Evolutionary conservation across 2,888 invertebrate species (phyloP).

Genomic region (Sphaeridia pumilis): DNA sequence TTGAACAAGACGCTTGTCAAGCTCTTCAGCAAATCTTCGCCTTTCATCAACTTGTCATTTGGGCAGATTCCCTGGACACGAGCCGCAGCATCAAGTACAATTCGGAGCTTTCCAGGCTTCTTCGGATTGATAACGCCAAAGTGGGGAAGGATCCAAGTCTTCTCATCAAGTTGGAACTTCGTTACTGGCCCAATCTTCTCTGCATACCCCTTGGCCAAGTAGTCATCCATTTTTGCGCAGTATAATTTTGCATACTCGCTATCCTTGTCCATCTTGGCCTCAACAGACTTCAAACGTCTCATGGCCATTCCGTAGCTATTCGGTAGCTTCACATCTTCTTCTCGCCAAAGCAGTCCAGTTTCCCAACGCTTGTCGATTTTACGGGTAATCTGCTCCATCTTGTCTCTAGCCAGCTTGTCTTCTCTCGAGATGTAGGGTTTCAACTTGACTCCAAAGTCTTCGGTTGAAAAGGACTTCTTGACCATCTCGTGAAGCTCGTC

Average conservation of each 20-base stretch:
- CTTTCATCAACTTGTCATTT: constrained; percentile 14
- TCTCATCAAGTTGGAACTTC: background rate
- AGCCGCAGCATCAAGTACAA: constrained; percentile 18
- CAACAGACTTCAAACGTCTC: background rate
- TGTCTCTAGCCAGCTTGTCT: constrained; percentile 1
- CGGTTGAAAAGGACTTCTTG: constrained; percentile 1
- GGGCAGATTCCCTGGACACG: background rate
- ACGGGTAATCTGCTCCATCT: background rate
- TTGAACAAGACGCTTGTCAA: background rate
- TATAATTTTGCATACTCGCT: background rate
- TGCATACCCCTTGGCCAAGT: background rate
- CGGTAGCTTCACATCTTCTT: background rate
- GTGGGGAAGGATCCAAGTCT: constrained; percentile 19
- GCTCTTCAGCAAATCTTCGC: constrained; percentile 13
- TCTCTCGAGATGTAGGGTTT: background rate
- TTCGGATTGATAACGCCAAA: constrained; percentile 15
- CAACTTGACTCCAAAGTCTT: constrained; percentile 3
- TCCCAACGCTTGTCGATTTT: constrained; percentile 17
- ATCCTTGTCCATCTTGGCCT: background rate
- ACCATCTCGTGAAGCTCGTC: background rate
- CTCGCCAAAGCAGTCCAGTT: constrained; percentile 16
- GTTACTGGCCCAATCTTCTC: background rate
- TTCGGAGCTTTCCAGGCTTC: constrained; percentile 19
- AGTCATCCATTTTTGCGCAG: background rate
- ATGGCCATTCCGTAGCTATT: background rate